phyloP scores from a whole-genome alignment of 2,888 invertebrate genomes.

The Encarsia formosa region DNA sequence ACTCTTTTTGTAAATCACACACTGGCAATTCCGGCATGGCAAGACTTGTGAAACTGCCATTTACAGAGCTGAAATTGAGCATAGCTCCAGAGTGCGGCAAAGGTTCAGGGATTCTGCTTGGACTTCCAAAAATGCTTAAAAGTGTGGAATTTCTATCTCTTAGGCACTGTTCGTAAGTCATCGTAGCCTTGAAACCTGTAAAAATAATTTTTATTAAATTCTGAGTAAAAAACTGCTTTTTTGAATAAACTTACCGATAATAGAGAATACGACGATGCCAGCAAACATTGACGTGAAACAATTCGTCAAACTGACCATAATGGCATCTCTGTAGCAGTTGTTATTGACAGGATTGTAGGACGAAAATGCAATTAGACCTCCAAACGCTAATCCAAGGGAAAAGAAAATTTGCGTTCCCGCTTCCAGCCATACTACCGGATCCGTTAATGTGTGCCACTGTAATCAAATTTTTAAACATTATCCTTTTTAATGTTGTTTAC shows the following conservation, averaged over 20 bases:
- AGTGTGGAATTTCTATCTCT: constrained; percentile 61
- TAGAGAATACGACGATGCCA: constrained; percentile 91
- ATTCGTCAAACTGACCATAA: constrained; percentile 88
- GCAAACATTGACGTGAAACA: constrained; percentile 96
- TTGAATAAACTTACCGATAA: constrained; percentile 62
- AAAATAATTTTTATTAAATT: neutral
- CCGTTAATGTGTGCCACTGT: constrained; percentile 80
- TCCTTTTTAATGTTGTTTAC: too few species aligned
- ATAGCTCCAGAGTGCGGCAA: constrained; percentile 59
- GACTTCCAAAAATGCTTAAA: constrained; percentile 56
- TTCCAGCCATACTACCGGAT: constrained; percentile 95
- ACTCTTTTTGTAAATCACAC: constrained; percentile 80
- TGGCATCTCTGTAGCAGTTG: constrained; percentile 90
- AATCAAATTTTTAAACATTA: too few species aligned
- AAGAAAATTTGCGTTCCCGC: constrained; percentile 98
- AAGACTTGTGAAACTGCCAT: constrained; percentile 58
- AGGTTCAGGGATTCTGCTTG: constrained; percentile 52
- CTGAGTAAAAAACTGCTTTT: neutral
- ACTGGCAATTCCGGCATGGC: constrained; percentile 66
- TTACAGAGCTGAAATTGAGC: constrained; percentile 54
- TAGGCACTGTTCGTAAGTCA: constrained; percentile 75
- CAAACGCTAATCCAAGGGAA: constrained; percentile 91
- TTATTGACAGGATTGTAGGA: constrained; percentile 97
- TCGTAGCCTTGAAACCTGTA: constrained; percentile 77
- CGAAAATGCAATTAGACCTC: constrained; percentile 92